Evolutionary conservation across 2,888 invertebrate genomes (phyloP).

Genomic region (Coelinius sp.): DNA sequence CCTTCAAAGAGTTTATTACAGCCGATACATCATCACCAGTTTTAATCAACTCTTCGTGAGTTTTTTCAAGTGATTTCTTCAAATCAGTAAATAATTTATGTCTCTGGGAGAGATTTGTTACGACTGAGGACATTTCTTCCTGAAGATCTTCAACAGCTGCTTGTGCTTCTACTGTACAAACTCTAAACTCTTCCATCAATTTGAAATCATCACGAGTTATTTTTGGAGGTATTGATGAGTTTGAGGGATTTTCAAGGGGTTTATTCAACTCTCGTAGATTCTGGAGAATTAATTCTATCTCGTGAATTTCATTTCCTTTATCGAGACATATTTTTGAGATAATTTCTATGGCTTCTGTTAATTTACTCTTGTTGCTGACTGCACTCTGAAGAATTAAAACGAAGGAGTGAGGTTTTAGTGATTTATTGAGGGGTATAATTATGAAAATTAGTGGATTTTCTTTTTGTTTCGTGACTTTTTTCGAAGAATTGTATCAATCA

Average conservation of each 20-base stretch:
- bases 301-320: constrained; percentile 41
- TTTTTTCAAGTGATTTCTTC: constrained; percentile 52
- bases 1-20: constrained; percentile 53
- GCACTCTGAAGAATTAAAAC: background rate
- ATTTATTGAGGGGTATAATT: background rate
- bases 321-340: constrained; percentile 43
- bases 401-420: background rate
- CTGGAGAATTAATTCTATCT: too few species aligned
- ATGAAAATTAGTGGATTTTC: background rate
- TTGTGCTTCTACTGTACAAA: constrained; percentile 66
- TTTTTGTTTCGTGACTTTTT: background rate
- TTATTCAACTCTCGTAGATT: background rate
- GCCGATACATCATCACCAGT: constrained; percentile 57
- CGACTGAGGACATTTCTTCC: constrained; percentile 60
- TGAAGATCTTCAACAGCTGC: constrained; percentile 64
- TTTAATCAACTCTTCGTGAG: constrained; percentile 56
- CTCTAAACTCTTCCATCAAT: constrained; percentile 64
- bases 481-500: background rate
- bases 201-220: constrained; percentile 56
- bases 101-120: constrained; percentile 55
- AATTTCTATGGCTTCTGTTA: constrained; percentile 43
- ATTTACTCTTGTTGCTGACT: constrained; percentile 28
- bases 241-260: too few species aligned
- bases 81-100: constrained; percentile 60
- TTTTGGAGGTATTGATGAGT: constrained; percentile 1